These are phyloP conservation scores for Pedionomus torquatus DNA, from an alignment of 2,113 vertebrate genomes.

Conservation along the genomic window DNA sequence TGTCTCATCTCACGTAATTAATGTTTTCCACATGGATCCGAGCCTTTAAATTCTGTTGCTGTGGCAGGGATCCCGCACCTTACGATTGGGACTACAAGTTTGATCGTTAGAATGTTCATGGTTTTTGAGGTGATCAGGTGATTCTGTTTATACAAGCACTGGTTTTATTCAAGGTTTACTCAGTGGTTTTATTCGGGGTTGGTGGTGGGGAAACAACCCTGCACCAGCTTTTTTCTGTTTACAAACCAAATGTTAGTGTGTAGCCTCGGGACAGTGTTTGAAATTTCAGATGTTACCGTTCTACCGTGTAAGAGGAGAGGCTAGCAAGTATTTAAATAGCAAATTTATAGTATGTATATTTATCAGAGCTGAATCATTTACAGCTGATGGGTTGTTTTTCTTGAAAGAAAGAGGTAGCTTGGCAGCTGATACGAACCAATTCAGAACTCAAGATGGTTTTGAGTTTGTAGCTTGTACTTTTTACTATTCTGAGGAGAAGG, in stretches of 20 bases:
- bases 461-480: not conserved
- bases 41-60: not conserved
- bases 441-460: not conserved
- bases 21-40: not conserved
- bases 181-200: not conserved
- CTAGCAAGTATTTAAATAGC: conserved; percentile 49
- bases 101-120: not conserved
- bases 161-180: not conserved
- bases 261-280: conserved; percentile 14
- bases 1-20: not conserved
- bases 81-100: not conserved
- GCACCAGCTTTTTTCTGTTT: not conserved
- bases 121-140: not conserved
- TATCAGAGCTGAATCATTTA: conserved; percentile 37
- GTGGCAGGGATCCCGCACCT: not conserved
- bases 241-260: conserved; percentile 21
- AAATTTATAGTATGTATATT: conserved; percentile 26
- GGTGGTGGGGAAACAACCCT: not conserved
- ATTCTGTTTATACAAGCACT: not conserved
- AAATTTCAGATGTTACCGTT: not conserved
- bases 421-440: not conserved
- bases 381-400: not conserved
- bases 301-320: not conserved
- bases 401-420: not conserved
- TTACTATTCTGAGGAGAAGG: too few species aligned